These are phyloP conservation scores for Sebastes itinus DNA, from an alignment of 2,797 vertebrate species.

Conservation along the genomic window DNA sequence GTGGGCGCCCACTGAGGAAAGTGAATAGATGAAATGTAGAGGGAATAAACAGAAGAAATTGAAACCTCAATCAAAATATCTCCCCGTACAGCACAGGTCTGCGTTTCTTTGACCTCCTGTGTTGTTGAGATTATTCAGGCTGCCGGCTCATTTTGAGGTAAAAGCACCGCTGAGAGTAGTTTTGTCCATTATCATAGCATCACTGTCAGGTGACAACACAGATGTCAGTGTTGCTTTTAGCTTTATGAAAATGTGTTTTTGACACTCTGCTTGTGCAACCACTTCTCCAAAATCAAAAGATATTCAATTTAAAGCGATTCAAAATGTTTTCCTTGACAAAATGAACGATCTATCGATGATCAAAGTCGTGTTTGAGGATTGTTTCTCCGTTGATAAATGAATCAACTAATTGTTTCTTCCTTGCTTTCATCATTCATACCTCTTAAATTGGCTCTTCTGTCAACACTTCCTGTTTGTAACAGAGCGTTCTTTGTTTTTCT, in stretches of 20 bases:
- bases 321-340: not conserved
- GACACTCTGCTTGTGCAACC: not conserved
- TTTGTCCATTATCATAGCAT: not conserved
- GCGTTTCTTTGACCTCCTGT: not conserved
- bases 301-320: not conserved
- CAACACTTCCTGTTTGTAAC: not conserved
- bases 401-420: too few species aligned
- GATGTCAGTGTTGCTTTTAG: not conserved
- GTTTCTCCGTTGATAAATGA: too few species aligned
- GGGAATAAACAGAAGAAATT: not conserved
- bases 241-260: not conserved
- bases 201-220: accelerated
- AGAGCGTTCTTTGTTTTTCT: not conserved
- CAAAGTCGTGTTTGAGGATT: not conserved
- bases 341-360: not conserved
- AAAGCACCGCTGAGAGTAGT: not conserved
- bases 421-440: not conserved
- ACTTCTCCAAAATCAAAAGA: not conserved
- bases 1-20: not conserved
- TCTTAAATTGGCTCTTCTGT: not conserved
- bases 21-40: not conserved
- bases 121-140: not conserved
- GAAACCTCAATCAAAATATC: not conserved
- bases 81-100: not conserved
- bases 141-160: not conserved